Evolutionary conservation across 2,113 vertebrate genomes (phyloP).

Genomic region (Syngnathus floridae): DNA sequence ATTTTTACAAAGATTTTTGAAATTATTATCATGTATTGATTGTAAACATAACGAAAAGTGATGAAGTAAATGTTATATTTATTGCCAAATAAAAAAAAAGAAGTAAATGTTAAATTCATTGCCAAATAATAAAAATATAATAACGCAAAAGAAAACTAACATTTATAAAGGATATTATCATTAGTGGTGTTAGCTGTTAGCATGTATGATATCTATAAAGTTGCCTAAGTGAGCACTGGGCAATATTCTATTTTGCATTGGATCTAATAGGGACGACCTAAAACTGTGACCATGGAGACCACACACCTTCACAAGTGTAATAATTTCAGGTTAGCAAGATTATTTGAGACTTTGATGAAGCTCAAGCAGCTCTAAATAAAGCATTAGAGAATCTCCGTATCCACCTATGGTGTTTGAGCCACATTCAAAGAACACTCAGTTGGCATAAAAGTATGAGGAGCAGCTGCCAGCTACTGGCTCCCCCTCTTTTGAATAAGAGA

Average conservation of each 20-base stretch:
- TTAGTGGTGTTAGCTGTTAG: no score
- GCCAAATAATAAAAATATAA: no score
- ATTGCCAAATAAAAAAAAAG: no score
- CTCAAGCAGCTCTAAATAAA: conserved; percentile 40
- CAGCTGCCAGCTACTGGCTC: conserved; percentile 49
- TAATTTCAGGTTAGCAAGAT: conserved; percentile 36
- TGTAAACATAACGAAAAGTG: no score
- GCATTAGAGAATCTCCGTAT: conserved; percentile 39
- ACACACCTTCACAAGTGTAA: neutral
- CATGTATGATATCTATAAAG: no score
- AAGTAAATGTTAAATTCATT: no score
- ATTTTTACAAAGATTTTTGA: no score
- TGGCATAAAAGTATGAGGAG: conserved; percentile 43
- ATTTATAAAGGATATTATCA: no score
- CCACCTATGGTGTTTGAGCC: conserved; percentile 34
- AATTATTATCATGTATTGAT: no score
- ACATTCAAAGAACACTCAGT: conserved; percentile 33
- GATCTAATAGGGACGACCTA: neutral
- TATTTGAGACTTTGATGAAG: conserved; percentile 41
- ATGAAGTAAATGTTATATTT: no score
- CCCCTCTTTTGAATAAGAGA: conserved; percentile 37
- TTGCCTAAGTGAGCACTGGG: neutral
- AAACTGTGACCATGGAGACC: neutral
- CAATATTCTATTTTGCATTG: neutral
- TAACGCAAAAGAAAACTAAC: no score